Evolutionary conservation across 1,140 invertebrate genomes (phyloP).

Genomic region (Phenacoccus solenopsis): DNA sequence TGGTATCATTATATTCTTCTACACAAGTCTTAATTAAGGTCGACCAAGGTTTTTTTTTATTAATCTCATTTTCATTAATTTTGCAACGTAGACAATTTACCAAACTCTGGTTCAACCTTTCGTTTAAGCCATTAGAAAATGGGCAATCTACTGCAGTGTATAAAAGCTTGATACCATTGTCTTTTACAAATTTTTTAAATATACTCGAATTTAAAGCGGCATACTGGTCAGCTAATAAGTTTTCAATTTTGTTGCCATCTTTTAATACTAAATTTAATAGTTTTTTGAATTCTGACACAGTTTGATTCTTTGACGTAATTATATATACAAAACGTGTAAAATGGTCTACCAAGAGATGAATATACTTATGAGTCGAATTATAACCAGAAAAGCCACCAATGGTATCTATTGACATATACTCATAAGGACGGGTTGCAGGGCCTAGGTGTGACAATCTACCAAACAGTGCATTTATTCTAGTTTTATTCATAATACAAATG

Average conservation of each 20-base stretch:
- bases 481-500: constrained; percentile 32
- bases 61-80: constrained; percentile 19
- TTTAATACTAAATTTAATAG: constrained; percentile 20
- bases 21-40: constrained; percentile 6
- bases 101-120: constrained; percentile 16
- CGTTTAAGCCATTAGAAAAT: constrained; percentile 19
- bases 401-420: constrained; percentile 30
- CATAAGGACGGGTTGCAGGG: constrained; percentile 31
- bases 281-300: neutral
- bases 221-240: constrained; percentile 25
- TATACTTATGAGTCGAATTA: constrained; percentile 26
- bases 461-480: constrained; percentile 23
- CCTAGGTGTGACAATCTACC: constrained; percentile 29
- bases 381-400: constrained; percentile 27
- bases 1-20: constrained; percentile 18
- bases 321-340: constrained; percentile 25
- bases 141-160: neutral
- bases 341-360: constrained; percentile 27
- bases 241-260: constrained; percentile 23
- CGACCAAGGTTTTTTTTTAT: constrained; percentile 8
- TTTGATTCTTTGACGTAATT: constrained; percentile 20
- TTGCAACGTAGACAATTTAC: constrained; percentile 19
- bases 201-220: constrained; percentile 27
- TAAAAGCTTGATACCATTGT: neutral
- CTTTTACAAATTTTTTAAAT: constrained; percentile 19